phyloP scores from a whole-genome alignment of 2,113 vertebrate species.

The Phainopepla nitens region DNA sequence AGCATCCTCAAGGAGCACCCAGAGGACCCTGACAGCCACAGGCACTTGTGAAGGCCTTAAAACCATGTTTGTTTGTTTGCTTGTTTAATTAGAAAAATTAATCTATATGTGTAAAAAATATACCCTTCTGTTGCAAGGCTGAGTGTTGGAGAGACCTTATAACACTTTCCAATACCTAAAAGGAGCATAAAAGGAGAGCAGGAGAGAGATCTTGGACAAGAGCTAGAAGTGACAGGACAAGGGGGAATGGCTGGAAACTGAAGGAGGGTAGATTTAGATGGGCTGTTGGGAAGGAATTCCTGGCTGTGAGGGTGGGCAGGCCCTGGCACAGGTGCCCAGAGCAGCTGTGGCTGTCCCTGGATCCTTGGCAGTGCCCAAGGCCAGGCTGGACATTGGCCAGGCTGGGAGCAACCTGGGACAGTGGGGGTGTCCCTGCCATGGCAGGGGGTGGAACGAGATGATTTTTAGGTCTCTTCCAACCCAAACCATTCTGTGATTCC shows the following conservation, averaged over 20 bases:
- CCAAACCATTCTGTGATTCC: not conserved
- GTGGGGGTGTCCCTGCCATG: not conserved
- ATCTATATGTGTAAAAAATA: not conserved
- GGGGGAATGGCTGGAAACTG: not conserved
- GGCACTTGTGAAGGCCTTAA: not conserved
- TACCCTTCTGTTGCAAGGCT: not conserved
- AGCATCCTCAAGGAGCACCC: not conserved
- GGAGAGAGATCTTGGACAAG: not conserved
- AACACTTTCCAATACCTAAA: not conserved
- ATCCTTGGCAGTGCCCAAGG: not conserved
- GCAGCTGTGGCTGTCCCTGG: not conserved
- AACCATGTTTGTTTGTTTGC: not conserved
- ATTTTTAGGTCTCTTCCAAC: not conserved
- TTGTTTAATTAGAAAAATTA: not conserved
- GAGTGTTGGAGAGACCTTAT: not conserved
- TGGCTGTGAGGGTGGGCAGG: not conserved
- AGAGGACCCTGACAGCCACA: not conserved
- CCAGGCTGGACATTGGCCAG: rapidly evolving
- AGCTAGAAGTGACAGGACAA: not conserved
- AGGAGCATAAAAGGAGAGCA: not conserved
- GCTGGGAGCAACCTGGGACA: rapidly evolving
- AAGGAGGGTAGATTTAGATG: not conserved
- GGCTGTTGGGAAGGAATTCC: not conserved
- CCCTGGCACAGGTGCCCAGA: not conserved
- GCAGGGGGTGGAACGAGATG: rapidly evolving